Conservation (phyloP, 2,888 invertebrate genomes). For the Bibio marci region DNA sequence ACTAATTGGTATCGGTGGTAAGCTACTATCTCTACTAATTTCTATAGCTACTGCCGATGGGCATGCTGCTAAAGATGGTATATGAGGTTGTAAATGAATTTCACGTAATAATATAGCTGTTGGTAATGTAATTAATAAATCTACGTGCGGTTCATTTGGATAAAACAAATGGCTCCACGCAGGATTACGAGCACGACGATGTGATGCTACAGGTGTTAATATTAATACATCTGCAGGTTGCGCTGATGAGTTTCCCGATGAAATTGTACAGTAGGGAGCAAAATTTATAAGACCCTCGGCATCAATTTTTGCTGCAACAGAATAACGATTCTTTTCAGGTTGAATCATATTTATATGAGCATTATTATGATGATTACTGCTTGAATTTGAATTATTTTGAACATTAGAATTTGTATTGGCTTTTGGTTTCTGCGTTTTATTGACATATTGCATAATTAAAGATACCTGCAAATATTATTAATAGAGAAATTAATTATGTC, state of each 20-base stretch:
- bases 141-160: conserved; percentile 75
- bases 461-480: no score
- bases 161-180: conserved; percentile 96
- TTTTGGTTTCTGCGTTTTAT: conserved; percentile 22
- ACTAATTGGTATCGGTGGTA: conserved; percentile 63
- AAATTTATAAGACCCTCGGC: conserved; percentile 67
- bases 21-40: conserved; percentile 61
- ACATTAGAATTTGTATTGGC: neutral
- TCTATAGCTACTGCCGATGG: conserved; percentile 80
- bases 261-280: conserved; percentile 69
- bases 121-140: conserved; percentile 70
- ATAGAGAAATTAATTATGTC: no score
- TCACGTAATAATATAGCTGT: conserved; percentile 77
- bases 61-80: conserved; percentile 69
- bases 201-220: conserved; percentile 59
- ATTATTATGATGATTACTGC: no score
- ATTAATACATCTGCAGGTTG: conserved; percentile 81
- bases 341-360: no score
- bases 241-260: conserved; percentile 68
- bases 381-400: no score
- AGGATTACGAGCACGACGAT: conserved; percentile 70
- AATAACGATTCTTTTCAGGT: no score
- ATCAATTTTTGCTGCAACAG: no score
- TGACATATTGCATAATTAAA: conserved; percentile 45
- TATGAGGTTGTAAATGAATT: conserved; percentile 73